Base-by-base conservation (phyloP, 2,113 vertebrate species). In the Paramormyrops kingsleyae region DNA sequence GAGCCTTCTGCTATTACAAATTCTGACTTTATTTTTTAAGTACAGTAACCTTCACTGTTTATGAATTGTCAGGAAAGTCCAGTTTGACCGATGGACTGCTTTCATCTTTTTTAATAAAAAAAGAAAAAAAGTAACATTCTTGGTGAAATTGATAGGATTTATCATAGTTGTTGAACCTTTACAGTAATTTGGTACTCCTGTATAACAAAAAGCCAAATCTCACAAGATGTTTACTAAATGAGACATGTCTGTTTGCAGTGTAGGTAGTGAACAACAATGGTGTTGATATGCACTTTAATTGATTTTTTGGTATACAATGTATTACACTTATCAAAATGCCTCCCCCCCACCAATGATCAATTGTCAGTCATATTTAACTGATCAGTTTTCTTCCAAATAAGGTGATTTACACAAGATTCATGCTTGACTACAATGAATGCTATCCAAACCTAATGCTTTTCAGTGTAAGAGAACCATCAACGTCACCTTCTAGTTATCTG, bases 271-370 rank as follows among this genome's bases (percentile, higher is more conserved):
- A 92, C 90, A 92, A 74, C 85, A 90, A 92, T 91, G 91, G 91
- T 93, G 92, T 93, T 93, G 47, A 93, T 92, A 93, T 93, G 94
- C 93, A 94, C 94, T 94, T 93, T 93, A 92, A 90, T 92, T 93
- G 92, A 91, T 92, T 90, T 91, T 89, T 89, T 91, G 91, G 83
- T 74, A 83, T 92, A 88, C 70, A 88, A 87, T 87, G 89, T 83
- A 80, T 94, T 66, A 89, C 89, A 87, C 91, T 85, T 87, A 93
- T 90, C 91, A 87, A 87, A 87, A 87, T 92, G 87, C 90, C 90
- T 91, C 91, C 91, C 62, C 21, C 44, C 89, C 88, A 15, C 87
- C 85, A 89, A 86, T 80, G 85, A 66, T 86, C 42, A 86, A 42
- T 56, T 84, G 77, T 56, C 49, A 39, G 27, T 74, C 47, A 84